Evolutionary conservation across 2,888 invertebrate genomes (phyloP).

Genomic region (Dysmachus trigonus): DNA sequence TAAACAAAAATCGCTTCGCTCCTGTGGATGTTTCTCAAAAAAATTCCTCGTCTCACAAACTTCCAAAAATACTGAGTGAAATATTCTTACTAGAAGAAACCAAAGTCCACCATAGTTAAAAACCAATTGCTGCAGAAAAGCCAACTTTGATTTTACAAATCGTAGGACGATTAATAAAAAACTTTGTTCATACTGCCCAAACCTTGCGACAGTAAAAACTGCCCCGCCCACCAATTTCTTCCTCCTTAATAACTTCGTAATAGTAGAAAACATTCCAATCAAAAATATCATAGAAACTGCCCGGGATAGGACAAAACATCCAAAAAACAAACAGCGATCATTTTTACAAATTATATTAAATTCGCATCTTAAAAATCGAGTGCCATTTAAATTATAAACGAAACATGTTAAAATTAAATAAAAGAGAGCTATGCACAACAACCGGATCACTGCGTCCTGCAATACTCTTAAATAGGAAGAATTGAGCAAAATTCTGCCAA

Average conservation of each 20-base stretch:
- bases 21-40: no score
- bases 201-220: background rate
- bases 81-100: no score
- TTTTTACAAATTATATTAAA: constrained; percentile 36
- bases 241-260: background rate
- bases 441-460: background rate
- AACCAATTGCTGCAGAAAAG: no score
- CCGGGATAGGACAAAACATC: background rate
- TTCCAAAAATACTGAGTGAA: no score
- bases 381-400: constrained; percentile 27
- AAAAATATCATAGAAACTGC: background rate
- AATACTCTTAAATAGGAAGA: background rate
- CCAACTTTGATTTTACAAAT: no score
- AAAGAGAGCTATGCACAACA: constrained; percentile 27
- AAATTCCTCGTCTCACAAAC: no score
- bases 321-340: background rate
- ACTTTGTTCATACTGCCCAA: background rate
- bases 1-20: no score
- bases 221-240: background rate
- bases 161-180: background rate
- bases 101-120: no score
- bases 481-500: background rate
- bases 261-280: background rate
- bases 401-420: constrained; percentile 29
- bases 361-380: constrained; percentile 19